Percentiles rank a stretch among this genome's conserved stretches.
phyloP scores from a whole-genome alignment of 2,888 invertebrate genomes.

The Tiphia femorata region DNA sequence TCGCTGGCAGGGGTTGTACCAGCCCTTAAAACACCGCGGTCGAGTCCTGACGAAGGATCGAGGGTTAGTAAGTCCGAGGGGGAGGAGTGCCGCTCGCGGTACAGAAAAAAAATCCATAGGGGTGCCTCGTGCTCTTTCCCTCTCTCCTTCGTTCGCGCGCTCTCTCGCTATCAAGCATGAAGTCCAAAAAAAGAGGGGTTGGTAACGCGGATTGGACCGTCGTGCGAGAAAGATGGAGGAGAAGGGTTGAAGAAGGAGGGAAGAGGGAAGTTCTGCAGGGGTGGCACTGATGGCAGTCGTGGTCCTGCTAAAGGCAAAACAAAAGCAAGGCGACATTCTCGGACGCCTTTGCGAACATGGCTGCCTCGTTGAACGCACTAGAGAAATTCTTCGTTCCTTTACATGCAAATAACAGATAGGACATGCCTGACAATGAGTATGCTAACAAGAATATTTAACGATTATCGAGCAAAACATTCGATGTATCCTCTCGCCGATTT shows the following conservation, averaged over 20 bases:
- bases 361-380: too few relatives aligned
- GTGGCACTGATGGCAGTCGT: constrained; percentile 50
- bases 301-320: constrained; percentile 58
- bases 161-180: constrained; percentile 16
- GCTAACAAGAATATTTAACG: too few relatives aligned
- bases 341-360: constrained; percentile 42
- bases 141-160: constrained; percentile 14
- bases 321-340: constrained; percentile 47
- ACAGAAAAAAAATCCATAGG: constrained; percentile 66
- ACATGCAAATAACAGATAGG: too few relatives aligned
- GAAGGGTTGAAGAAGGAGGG: constrained; percentile 27
- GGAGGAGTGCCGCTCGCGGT: constrained; percentile 55
- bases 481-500: too few relatives aligned
- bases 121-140: constrained; percentile 45
- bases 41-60: constrained; percentile 29
- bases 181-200: constrained; percentile 41
- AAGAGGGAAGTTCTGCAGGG: constrained; percentile 40
- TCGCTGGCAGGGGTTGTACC: constrained; percentile 42
- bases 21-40: constrained; percentile 48
- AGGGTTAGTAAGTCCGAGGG: constrained; percentile 36
- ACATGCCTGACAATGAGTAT: too few relatives aligned
- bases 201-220: constrained; percentile 31
- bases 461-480: too few relatives aligned
- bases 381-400: too few relatives aligned
- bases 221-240: constrained; percentile 35